Evolutionary conservation across 2,113 vertebrate species (phyloP).

Genomic region (Entomyzon cyanotis): DNA sequence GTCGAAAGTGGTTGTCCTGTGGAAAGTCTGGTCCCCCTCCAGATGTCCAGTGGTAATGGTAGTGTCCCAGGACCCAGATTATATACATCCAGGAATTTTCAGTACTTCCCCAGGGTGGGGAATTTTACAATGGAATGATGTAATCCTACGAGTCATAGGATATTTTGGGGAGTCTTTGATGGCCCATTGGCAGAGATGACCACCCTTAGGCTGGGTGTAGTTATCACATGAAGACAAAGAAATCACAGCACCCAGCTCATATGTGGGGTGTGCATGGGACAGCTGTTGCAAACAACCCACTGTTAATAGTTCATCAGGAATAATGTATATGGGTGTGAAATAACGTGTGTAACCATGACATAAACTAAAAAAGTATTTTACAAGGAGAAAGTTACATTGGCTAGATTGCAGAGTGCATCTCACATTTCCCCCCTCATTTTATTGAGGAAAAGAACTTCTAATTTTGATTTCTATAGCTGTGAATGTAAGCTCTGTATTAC

Average conservation of each 20-base stretch:
- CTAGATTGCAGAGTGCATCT: not conserved
- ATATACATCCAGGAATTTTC: not conserved
- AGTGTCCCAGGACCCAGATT: not conserved
- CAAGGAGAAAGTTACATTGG: not conserved
- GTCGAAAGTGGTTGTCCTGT: not conserved
- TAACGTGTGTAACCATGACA: not conserved
- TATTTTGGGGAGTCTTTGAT: not conserved
- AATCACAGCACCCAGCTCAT: not conserved
- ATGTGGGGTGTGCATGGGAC: too few relatives aligned
- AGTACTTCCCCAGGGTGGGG: fast-evolving
- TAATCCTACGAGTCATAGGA: not conserved
- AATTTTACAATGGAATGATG: not conserved
- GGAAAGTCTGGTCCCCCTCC: not conserved
- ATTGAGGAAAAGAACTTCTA: not conserved
- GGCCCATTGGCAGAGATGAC: not conserved
- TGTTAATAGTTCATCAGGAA: not conserved
- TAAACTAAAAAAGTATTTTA: not conserved
- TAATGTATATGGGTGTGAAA: too few relatives aligned
- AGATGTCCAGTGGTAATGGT: not conserved
- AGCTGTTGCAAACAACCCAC: not conserved
- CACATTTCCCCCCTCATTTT: not conserved
- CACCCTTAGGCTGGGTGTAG: not conserved
- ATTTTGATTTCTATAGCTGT: not conserved
- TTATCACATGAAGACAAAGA: not conserved
- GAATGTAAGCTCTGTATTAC: not conserved